Conservation (phyloP, 2,888 invertebrate species). For the Spodoptera exigua region DNA sequence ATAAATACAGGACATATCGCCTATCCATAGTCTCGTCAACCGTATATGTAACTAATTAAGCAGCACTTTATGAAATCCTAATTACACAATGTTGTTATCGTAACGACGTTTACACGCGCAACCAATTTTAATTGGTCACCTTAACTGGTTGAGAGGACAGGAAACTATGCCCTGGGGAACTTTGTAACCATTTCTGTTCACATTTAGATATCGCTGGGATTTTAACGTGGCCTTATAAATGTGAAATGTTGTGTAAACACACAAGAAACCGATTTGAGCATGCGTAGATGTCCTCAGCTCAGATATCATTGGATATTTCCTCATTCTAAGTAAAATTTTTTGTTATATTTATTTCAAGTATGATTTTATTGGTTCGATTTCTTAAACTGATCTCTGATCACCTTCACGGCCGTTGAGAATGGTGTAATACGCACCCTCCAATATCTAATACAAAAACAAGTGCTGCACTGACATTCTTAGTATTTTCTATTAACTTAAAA, state of each 20-base stretch:
- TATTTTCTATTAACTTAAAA: too few species aligned
- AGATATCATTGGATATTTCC: background rate
- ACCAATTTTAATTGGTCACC: constrained; percentile 55
- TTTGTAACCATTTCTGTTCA: constrained; percentile 63
- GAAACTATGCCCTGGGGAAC: constrained; percentile 68
- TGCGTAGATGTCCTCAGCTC: background rate
- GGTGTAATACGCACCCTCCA: too few species aligned
- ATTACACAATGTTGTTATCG: constrained; percentile 50
- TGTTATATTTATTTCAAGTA: too few species aligned
- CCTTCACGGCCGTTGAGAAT: too few species aligned
- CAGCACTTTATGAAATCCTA: constrained; percentile 42
- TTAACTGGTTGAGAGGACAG: constrained; percentile 65
- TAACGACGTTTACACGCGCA: constrained; percentile 47
- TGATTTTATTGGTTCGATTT: too few species aligned
- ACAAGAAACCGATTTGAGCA: background rate
- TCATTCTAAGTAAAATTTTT: background rate
- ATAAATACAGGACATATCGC: constrained; percentile 4
- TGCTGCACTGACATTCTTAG: too few species aligned
- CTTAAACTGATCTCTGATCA: too few species aligned
- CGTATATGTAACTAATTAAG: constrained; percentile 35
- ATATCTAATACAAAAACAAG: too few species aligned
- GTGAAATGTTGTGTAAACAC: constrained; percentile 23
- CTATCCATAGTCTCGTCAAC: constrained; percentile 4
- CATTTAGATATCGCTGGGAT: constrained; percentile 68
- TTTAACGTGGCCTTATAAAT: constrained; percentile 46